These are phyloP conservation scores for Acanthopagrus latus DNA, from an alignment of 2,797 vertebrate species.

Conservation along the genomic window DNA sequence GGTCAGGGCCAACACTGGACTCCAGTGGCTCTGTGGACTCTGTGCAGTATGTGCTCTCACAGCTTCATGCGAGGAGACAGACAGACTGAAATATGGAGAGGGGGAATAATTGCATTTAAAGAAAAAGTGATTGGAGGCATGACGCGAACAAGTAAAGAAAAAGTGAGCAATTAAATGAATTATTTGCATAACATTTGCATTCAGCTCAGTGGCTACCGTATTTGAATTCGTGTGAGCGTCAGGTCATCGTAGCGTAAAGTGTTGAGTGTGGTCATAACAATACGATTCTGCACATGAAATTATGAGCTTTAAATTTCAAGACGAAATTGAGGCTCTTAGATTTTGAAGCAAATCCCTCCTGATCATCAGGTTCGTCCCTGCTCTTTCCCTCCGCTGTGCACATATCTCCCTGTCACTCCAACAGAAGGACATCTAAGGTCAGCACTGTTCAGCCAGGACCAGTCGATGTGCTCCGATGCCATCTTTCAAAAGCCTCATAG, in stretches of 20 bases:
- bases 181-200: conserved; percentile 16
- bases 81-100: conserved; percentile 30
- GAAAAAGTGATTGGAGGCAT: neutral
- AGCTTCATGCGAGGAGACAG: conserved; percentile 50
- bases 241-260: neutral
- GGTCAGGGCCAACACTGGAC: conserved; percentile 76
- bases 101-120: conserved; percentile 8
- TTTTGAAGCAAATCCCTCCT: conserved; percentile 9
- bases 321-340: neutral
- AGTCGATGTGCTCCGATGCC: conserved; percentile 34
- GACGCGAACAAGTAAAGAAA: neutral
- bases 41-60: conserved; percentile 55
- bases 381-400: conserved; percentile 5
- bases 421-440: conserved; percentile 53
- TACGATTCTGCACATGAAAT: conserved; percentile 5
- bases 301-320: neutral
- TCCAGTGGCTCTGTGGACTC: conserved; percentile 72
- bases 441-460: conserved; percentile 22
- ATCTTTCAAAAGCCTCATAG: conserved; percentile 39
- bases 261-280: neutral
- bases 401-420: conserved; percentile 25
- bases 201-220: neutral
- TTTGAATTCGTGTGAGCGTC: conserved; percentile 6
- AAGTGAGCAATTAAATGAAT: neutral
- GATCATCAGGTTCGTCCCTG: conserved; percentile 19